A percentile compares a stretch with the other conserved stretches of the same genome.
phyloP scores from a whole-genome alignment of 2,113 vertebrate genomes.

The Sphyrna mokarran region DNA sequence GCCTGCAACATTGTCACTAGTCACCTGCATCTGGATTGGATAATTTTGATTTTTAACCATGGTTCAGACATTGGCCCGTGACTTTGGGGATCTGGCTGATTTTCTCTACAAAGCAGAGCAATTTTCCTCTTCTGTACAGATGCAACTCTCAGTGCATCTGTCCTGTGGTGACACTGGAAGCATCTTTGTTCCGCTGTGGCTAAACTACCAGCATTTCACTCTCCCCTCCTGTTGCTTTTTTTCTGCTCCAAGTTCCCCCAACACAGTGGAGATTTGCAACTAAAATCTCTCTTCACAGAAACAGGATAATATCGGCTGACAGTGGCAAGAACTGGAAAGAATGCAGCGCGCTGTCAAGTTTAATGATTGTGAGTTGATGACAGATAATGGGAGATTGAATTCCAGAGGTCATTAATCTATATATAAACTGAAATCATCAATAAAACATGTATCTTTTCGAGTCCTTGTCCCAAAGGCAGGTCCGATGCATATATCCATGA shows the following conservation, averaged over 20 bases:
- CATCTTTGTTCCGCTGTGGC: not conserved
- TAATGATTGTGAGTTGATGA: not conserved
- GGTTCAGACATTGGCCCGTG: not conserved
- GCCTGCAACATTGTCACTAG: not conserved
- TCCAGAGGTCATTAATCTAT: not conserved
- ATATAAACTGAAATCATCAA: not conserved
- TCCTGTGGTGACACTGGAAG: not conserved
- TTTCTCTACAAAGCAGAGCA: not conserved
- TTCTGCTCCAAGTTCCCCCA: not conserved
- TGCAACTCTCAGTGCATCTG: not conserved
- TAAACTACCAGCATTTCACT: not conserved
- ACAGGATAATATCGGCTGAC: not conserved
- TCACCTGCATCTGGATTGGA: not conserved
- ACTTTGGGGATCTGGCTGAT: not conserved
- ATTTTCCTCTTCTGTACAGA: not conserved
- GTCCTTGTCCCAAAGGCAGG: no score
- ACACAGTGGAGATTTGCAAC: not conserved
- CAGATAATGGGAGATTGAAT: not conserved
- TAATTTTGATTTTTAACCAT: not conserved
- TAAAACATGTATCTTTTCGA: no score
- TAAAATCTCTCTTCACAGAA: not conserved
- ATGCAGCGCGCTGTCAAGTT: not conserved
- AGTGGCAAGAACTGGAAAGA: not conserved
- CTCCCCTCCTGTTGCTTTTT: not conserved
- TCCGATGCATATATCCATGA: no score